Base-by-base conservation (phyloP, 2,113 vertebrate genomes). In the Struthio camelus region DNA sequence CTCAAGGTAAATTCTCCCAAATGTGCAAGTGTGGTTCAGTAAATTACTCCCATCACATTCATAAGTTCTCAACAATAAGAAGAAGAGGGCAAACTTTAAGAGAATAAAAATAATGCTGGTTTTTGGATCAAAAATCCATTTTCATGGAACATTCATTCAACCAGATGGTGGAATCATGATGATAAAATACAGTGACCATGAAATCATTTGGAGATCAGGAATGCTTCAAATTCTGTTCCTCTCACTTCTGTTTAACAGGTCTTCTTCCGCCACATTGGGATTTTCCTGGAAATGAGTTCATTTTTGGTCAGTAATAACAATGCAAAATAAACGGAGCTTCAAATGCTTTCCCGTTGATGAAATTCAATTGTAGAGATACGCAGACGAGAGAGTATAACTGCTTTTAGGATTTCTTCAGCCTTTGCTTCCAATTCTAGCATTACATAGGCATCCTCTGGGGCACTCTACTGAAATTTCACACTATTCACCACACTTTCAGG, bases 161-260 rank as follows among this genome's bases (percentile, higher is more conserved):
- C 5, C 0, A 1, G 46, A 9, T 50, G 10, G 15, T 2, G 23
- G 20, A 70, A 30, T n/a, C 7, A 5, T 76, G 14, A 36, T 32
- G 20, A 42, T 76, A 80, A 87, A 83, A 72, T 76, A 23, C 12
- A 73, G n/a, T n/a, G 50, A 51, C 44, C 64, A 38, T 40, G 17
- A 81, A 56, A 76, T n/a, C 2, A 72, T 65, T 64, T 79, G 8
- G 22, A 73, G 53, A 61, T 51, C 12, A 71, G 34, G 38, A 80
- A 34, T 82, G 16, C 28, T 85, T 89, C 30, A 56, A 59, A 48
- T 54, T 81, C 50, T 8, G 36, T 78, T 84, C 36, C 22, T 54
- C 56, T 88, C 84, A 59, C 9, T 61, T 85, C 80, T 90, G 16
- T 61, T 75, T 79, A 82, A 76, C 11, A 56, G 42, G 11, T 64